Conservation (phyloP, 2,888 invertebrate genomes). For the Erpobdella octoculata region DNA sequence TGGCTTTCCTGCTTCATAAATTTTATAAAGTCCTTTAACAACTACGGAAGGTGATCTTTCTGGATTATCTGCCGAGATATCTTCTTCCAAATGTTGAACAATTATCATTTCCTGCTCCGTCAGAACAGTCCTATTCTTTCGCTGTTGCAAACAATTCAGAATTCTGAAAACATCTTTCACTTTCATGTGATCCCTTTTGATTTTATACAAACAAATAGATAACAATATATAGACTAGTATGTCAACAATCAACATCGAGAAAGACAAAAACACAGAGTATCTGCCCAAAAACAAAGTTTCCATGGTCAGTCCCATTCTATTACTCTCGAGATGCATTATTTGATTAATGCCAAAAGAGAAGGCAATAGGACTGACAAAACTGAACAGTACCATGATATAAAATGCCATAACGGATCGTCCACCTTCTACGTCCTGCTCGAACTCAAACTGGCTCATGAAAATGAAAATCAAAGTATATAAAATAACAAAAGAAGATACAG, state of each 20-base stretch:
- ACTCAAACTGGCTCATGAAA: neutral
- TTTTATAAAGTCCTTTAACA: neutral
- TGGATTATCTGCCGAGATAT: no score
- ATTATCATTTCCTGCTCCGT: no score
- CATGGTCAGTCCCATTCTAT: neutral
- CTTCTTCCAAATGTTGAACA: no score
- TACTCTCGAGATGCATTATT: neutral
- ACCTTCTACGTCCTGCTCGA: neutral
- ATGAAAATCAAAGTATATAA: neutral
- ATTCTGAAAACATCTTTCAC: neutral
- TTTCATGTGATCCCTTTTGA: neutral
- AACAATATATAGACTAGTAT: neutral
- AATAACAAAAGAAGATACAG: neutral
- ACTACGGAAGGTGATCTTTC: no score
- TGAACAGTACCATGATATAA: neutral
- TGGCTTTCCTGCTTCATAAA: neutral
- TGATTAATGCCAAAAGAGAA: constrained; percentile 2
- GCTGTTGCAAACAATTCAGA: neutral
- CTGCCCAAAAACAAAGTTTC: neutral
- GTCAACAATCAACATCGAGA: neutral
- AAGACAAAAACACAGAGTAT: neutral
- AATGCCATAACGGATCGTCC: neutral
- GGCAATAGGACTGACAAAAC: constrained; percentile 5
- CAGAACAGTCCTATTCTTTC: neutral
- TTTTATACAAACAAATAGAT: neutral